These are phyloP conservation scores for Drosophila yakuba DNA, from an alignment of 1,140 invertebrate species.

Conservation along the genomic window DNA sequence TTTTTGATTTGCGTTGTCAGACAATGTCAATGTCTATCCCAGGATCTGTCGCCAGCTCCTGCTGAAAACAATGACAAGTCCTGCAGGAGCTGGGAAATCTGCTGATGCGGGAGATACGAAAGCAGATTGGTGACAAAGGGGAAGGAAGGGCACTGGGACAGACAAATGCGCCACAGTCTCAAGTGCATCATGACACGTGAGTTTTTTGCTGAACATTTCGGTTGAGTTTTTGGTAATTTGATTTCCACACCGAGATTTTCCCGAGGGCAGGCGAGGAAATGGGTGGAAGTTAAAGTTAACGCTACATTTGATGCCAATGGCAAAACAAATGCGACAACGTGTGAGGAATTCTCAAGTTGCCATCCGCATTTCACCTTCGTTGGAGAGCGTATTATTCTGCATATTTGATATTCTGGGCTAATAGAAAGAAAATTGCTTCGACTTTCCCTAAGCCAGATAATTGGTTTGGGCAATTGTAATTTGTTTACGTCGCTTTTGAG, in stretches of 20 bases:
- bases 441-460: constrained; percentile 31
- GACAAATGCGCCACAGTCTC: constrained; percentile 70
- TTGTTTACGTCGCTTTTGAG: constrained; percentile 14
- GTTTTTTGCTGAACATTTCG: constrained; percentile 44
- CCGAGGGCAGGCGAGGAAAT: neutral
- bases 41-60: constrained; percentile 24
- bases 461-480: constrained; percentile 24
- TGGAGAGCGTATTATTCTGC: constrained; percentile 39
- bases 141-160: neutral
- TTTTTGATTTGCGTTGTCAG: constrained; percentile 78
- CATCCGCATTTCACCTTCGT: neutral
- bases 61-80: constrained; percentile 50
- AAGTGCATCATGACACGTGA: constrained; percentile 79
- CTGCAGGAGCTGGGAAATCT: constrained; percentile 48
- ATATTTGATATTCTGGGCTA: constrained; percentile 51
- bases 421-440: constrained; percentile 48
- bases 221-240: constrained; percentile 68
- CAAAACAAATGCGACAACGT: constrained; percentile 63
- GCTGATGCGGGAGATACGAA: too few relatives aligned
- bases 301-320: constrained; percentile 70
- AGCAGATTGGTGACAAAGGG: constrained; percentile 2
- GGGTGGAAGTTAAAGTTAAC: constrained; percentile 61
- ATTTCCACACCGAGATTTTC: constrained; percentile 69
- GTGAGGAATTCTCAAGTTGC: constrained; percentile 61
- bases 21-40: constrained; percentile 67